A percentile compares a stretch with the other conserved stretches of the same genome.
phyloP scores from a whole-genome alignment of 2,113 vertebrate species.

The Campylomormyrus numenius region DNA sequence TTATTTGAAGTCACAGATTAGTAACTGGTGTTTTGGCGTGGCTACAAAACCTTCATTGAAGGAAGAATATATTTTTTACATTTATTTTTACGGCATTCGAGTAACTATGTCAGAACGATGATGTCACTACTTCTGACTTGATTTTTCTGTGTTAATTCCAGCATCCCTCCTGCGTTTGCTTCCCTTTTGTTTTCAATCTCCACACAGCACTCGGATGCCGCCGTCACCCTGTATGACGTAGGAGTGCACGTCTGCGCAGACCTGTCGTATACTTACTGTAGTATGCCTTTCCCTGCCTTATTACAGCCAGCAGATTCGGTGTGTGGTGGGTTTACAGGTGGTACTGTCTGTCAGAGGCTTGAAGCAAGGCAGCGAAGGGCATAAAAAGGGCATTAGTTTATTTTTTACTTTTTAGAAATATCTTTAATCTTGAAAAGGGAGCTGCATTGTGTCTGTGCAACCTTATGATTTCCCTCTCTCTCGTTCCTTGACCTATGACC shows the following conservation, averaged over 20 bases:
- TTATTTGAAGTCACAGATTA: background rate
- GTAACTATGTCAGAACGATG: background rate
- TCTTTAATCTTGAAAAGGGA: slow-evolving; percentile 45
- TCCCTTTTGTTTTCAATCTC: slow-evolving; percentile 21
- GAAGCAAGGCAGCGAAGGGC: slow-evolving; percentile 59
- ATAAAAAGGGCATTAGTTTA: slow-evolving; percentile 29
- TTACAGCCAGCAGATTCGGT: slow-evolving; percentile 43
- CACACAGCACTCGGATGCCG: slow-evolving; percentile 51
- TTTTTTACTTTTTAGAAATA: slow-evolving; percentile 31
- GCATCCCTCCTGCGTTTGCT: background rate
- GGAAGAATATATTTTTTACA: background rate
- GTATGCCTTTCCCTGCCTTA: slow-evolving; percentile 65
- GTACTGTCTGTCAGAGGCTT: slow-evolving; percentile 56
- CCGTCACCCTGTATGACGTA: slow-evolving; percentile 51
- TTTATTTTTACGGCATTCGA: slow-evolving; percentile 6
- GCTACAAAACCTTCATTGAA: background rate
- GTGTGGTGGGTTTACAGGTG: slow-evolving; percentile 52
- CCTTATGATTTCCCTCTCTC: slow-evolving; percentile 50
- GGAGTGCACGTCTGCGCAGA: slow-evolving; percentile 28
- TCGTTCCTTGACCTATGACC: slow-evolving; percentile 57
- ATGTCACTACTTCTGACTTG: slow-evolving; percentile 8
- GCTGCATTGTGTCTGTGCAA: slow-evolving; percentile 55
- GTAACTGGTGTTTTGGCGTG: background rate
- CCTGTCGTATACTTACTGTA: slow-evolving; percentile 71
- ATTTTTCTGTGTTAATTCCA: background rate